Conservation (phyloP, 2,113 vertebrate genomes). For the Plestiodon gilberti region DNA sequence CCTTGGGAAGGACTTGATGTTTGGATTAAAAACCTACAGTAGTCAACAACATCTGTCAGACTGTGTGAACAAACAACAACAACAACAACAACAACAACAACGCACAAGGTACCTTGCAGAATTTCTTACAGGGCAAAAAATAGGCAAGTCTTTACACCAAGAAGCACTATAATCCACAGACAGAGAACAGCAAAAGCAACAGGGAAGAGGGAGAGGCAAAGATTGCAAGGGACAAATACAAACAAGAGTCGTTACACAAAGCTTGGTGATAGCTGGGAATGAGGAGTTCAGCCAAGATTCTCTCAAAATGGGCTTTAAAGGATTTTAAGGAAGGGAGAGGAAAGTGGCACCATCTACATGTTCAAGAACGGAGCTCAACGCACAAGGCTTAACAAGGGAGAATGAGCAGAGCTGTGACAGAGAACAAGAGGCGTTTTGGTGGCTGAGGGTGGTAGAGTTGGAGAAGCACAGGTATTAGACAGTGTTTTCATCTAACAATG, state of each 20-base stretch:
- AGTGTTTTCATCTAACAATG: background rate
- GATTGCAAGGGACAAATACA: background rate
- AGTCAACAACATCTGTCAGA: no score
- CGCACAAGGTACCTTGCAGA: background rate
- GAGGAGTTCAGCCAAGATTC: background rate
- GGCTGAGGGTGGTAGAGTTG: background rate
- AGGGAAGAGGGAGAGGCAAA: background rate
- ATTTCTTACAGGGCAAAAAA: background rate
- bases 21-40: no score
- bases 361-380: background rate
- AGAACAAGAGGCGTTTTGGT: background rate
- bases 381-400: background rate
- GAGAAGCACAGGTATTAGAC: background rate
- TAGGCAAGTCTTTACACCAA: background rate
- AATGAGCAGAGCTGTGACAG: background rate
- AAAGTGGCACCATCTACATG: no score
- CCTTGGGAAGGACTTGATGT: no score
- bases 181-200: background rate
- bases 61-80: no score
- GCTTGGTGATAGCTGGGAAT: background rate
- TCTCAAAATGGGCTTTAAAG: background rate
- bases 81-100: slow-evolving; percentile 29
- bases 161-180: background rate
- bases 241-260: background rate
- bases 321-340: no score